Evolutionary conservation across 2,888 invertebrate genomes (phyloP).

Genomic region (Merodon equestris): DNA sequence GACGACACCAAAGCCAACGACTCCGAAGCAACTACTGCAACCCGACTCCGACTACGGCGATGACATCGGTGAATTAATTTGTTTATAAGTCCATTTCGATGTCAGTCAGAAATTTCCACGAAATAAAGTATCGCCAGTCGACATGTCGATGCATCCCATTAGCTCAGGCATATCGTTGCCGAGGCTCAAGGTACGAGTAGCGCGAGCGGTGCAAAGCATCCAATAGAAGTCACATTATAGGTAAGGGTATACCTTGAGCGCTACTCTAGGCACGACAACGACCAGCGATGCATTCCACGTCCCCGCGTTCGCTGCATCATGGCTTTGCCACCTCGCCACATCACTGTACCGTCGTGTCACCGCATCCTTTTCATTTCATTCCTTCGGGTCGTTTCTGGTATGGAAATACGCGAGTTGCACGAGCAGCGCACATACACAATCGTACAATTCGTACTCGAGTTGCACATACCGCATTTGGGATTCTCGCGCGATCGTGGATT

Average conservation of each 20-base stretch:
- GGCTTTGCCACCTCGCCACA: no score
- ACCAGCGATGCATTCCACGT: slow-evolving; percentile 59
- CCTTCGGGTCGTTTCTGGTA: slow-evolving; percentile 73
- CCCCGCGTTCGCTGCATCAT: slow-evolving; percentile 50
- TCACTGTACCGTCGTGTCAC: no score
- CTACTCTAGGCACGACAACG: slow-evolving; percentile 55
- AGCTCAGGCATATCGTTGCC: slow-evolving; percentile 30
- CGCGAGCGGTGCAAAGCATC: slow-evolving; percentile 58
- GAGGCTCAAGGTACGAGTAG: slow-evolving; percentile 21
- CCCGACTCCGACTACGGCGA: slow-evolving; percentile 47
- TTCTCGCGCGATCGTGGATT: slow-evolving; percentile 66
- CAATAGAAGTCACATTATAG: slow-evolving; percentile 66
- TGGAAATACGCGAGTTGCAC: slow-evolving; percentile 77
- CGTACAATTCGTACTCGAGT: no score
- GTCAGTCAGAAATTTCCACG: slow-evolving; percentile 71
- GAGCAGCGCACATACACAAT: slow-evolving; percentile 23
- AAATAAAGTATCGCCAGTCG: slow-evolving; percentile 70
- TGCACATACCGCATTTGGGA: slow-evolving; percentile 63
- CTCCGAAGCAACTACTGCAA: slow-evolving; percentile 18
- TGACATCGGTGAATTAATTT: slow-evolving; percentile 71
- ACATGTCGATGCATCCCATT: slow-evolving; percentile 68
- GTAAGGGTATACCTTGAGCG: slow-evolving; percentile 5
- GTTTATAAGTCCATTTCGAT: slow-evolving; percentile 71
- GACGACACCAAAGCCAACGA: slow-evolving; percentile 50
- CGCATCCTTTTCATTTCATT: no score